Base-by-base conservation (phyloP, 2,888 invertebrate genomes). In the Noctua janthe region DNA sequence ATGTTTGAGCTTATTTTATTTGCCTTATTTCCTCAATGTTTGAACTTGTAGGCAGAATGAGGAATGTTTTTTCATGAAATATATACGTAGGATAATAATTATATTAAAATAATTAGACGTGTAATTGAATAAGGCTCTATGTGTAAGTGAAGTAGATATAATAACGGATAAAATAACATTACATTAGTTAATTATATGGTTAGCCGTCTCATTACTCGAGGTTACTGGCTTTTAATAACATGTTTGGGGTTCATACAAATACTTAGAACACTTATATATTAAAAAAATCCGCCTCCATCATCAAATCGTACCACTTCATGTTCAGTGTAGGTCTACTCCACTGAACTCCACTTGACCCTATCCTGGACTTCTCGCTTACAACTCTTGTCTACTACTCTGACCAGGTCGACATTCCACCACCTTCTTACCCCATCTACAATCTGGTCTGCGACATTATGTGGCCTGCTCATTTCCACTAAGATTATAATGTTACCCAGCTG, bases 1-100 rank as follows among this genome's bases (percentile, higher is more conserved):
- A 76, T 85, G 71, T 86, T 83, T 74, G n/a, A 69, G 23, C 35
- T 29, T 15, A 71, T 67, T 81, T 62, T 70, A 15, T 5, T 39
- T 29, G 10, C 51, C 1, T 47, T 72, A 59, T 80, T 82, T 64
- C 43, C 20, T 62, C 20, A 13, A 7, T 39, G 51, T 71, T 71
- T 67, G 49, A 71, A 8, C 43, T 39, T 72, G 29, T 13, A 64
- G 17, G 15, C n/a, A 23, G 3, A 56, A 59, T 62, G 35, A 39
- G 54, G 15, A 69, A 72, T 62, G 5, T 69, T 71, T 59, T n/a
- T 78, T 47, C 29, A 8, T 83, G 51, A 69, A 71, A 71, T 71
- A 43, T 71, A 43, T 59, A 39, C 4, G 13, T 39, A n/a, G 11
- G 15, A 43, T 15, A n/a, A 29, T 66, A 64, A 66, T 76, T 76